Conservation (phyloP, 2,888 invertebrate genomes). For the Heterodera filipjevi region DNA sequence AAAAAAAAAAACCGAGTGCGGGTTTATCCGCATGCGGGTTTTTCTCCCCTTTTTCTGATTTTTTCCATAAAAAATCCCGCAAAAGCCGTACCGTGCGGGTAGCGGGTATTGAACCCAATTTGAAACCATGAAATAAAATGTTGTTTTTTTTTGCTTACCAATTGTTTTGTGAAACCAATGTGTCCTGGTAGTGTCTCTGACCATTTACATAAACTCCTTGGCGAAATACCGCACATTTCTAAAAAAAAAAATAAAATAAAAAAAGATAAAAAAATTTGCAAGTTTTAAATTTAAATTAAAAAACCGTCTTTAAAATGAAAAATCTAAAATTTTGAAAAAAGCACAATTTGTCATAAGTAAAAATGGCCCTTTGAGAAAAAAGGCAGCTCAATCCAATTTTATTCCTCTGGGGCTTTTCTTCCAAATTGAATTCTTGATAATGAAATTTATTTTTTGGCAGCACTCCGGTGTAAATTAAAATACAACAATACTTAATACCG, state of each 20-base stretch:
- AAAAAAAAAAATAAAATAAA: neutral
- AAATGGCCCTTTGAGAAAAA: neutral
- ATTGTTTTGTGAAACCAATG: constrained; percentile 63
- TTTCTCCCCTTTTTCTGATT: too few relatives aligned
- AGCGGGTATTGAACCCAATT: too few relatives aligned
- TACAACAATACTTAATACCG: neutral
- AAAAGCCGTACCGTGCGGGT: too few relatives aligned
- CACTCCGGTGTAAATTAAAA: neutral
- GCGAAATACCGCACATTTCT: constrained; percentile 41
- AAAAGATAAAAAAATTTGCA: neutral
- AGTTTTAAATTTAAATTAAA: neutral
- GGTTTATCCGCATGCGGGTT: too few relatives aligned
- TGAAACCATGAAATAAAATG: too few relatives aligned
- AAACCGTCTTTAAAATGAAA: neutral
- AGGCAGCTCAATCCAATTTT: neutral
- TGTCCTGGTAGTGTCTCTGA: constrained; percentile 61
- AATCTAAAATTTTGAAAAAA: neutral
- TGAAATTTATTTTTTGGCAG: neutral
- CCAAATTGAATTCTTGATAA: neutral
- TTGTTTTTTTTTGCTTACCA: constrained; percentile 40
- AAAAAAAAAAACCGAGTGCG: too few relatives aligned
- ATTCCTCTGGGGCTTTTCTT: neutral
- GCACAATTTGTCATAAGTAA: too few relatives aligned
- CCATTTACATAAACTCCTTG: constrained; percentile 57
- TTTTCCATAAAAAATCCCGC: too few relatives aligned